Evolutionary conservation across 2,888 invertebrate genomes (phyloP).

Genomic region (Eucriotettix oculatus): DNA sequence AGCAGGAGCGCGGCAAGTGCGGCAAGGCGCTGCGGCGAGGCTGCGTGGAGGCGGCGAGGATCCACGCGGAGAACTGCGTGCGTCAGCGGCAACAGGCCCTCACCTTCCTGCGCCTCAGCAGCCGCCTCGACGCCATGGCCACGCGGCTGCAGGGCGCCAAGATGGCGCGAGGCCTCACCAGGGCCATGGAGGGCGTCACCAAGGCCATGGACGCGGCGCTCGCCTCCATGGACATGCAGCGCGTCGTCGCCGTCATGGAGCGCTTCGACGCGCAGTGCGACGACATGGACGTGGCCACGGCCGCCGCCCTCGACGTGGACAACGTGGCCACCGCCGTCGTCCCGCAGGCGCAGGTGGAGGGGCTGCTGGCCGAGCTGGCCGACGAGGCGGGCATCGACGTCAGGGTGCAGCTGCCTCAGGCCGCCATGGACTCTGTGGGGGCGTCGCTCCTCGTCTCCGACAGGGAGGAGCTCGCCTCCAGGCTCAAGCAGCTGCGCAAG

Average conservation of each 20-base stretch:
- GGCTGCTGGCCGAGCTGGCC: neutral
- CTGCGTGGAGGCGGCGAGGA: neutral
- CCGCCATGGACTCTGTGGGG: neutral
- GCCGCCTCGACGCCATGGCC: neutral
- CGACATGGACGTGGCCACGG: neutral
- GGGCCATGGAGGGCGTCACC: neutral
- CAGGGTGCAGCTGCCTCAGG: neutral
- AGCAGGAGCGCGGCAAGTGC: neutral
- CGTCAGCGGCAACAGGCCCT: neutral
- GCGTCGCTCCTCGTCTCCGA: neutral
- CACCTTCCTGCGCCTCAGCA: neutral
- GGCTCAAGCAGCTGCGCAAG: neutral
- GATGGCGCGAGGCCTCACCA: neutral
- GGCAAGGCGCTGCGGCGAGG: neutral
- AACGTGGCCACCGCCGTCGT: neutral
- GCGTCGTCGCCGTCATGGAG: too few relatives aligned
- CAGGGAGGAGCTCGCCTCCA: neutral
- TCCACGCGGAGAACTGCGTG: neutral
- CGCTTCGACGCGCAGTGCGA: neutral
- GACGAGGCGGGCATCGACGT: neutral
- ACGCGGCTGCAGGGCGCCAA: neutral
- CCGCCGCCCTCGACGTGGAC: neutral
- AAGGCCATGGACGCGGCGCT: neutral
- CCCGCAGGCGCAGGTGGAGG: neutral
- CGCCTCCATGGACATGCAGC: neutral